Evolutionary conservation across 1,140 invertebrate genomes (phyloP).

Genomic region (Elymnias hypermnestra): DNA sequence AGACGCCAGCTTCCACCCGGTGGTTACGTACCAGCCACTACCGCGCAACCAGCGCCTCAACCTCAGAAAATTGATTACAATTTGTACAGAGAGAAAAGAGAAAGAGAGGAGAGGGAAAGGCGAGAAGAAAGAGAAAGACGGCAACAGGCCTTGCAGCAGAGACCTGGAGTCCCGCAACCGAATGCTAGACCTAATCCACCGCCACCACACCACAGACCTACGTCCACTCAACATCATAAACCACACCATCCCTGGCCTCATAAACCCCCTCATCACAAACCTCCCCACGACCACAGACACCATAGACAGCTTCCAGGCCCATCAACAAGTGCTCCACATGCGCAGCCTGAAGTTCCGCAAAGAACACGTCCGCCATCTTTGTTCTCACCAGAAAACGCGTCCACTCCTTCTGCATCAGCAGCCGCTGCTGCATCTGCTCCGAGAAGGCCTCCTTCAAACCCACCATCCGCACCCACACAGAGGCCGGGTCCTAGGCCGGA

Average conservation of each 20-base stretch:
- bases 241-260: conserved; percentile 51
- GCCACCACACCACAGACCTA: conserved; percentile 39
- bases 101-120: conserved; percentile 59
- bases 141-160: conserved; percentile 34
- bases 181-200: conserved; percentile 24
- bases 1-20: conserved; percentile 51
- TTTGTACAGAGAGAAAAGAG: conserved; percentile 63
- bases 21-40: conserved; percentile 55
- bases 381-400: conserved; percentile 61
- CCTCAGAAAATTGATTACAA: conserved; percentile 69
- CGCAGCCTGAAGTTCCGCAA: conserved; percentile 32
- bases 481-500: conserved; percentile 22
- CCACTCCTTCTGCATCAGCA: conserved; percentile 40
- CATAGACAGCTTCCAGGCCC: conserved; percentile 28
- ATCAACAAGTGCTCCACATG: conserved; percentile 23
- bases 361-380: conserved; percentile 55
- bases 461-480: conserved; percentile 10
- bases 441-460: conserved; percentile 29
- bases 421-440: conserved; percentile 36
- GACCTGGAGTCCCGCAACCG: conserved; percentile 20
- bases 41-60: conserved; percentile 33
- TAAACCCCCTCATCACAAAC: conserved; percentile 53
- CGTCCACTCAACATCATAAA: conserved; percentile 41
- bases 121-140: conserved; percentile 47
- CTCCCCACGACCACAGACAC: conserved; percentile 45